A percentile compares a stretch with the other conserved stretches of the same genome.
phyloP scores from a whole-genome alignment of 2,797 vertebrate genomes.

The Microtus californicus region DNA sequence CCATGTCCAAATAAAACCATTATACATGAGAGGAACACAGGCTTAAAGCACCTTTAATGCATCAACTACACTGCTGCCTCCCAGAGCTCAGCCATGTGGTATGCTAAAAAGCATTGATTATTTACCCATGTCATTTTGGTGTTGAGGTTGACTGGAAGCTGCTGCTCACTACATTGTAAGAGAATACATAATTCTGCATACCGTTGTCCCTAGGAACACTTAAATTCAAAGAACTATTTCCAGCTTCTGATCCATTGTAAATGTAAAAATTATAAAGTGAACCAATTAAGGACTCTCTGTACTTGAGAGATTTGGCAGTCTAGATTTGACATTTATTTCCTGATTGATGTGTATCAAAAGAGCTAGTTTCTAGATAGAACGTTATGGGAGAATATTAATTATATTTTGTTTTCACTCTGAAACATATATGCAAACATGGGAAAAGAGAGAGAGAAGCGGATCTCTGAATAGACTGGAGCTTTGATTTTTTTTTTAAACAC shows the following conservation, averaged over 20 bases:
- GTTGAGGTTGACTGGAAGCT: not conserved
- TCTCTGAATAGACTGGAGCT: not conserved
- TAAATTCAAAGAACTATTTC: not conserved
- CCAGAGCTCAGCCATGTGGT: no score
- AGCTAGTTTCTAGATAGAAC: not conserved
- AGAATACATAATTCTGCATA: not conserved
- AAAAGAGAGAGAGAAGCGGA: not conserved
- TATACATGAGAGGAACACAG: not conserved
- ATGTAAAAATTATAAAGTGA: not conserved
- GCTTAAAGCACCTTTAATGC: not conserved
- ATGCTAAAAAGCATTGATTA: no score
- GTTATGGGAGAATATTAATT: not conserved
- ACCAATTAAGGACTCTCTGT: not conserved
- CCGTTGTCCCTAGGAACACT: not conserved
- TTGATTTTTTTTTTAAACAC: slow-evolving; percentile 13
- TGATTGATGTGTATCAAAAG: not conserved
- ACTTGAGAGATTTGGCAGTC: not conserved
- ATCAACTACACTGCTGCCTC: not conserved
- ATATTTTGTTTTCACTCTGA: slow-evolving; percentile 50
- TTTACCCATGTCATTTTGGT: not conserved
- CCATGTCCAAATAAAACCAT: not conserved
- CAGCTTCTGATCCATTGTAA: not conserved
- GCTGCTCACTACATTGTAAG: no score
- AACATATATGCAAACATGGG: slow-evolving; percentile 18
- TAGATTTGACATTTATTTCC: not conserved